These are phyloP conservation scores for Peucedramus taeniatus DNA, from an alignment of 2,113 vertebrate genomes.

Conservation along the genomic window DNA sequence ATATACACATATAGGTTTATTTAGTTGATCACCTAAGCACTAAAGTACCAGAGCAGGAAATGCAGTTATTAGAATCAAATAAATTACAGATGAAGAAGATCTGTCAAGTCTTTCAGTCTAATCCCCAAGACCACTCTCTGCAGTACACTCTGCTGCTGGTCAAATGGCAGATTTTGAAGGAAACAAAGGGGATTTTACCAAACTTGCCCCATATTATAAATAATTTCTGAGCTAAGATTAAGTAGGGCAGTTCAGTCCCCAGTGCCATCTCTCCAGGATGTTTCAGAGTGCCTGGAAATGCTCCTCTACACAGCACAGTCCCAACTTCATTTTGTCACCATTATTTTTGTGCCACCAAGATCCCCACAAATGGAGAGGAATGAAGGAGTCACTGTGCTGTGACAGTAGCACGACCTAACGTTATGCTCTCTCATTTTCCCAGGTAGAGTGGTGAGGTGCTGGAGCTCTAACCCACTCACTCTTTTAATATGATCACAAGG, in stretches of 20 bases:
- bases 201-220: not conserved
- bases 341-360: not conserved
- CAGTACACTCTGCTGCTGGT: not conserved
- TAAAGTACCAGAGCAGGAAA: not conserved
- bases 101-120: not conserved
- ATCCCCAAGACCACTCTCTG: not conserved
- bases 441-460: not conserved
- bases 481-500: not conserved
- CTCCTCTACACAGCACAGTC: not conserved
- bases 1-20: not conserved
- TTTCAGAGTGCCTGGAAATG: not conserved
- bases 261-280: not conserved
- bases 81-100: not conserved
- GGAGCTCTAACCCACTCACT: not conserved
- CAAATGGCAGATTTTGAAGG: not conserved
- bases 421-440: not conserved
- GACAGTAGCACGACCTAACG: fast-evolving
- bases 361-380: not conserved
- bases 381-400: not conserved
- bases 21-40: not conserved
- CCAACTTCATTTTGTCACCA: not conserved
- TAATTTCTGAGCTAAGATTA: not conserved
- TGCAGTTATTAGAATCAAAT: not conserved
- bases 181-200: not conserved
- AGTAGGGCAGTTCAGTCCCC: not conserved